A percentile compares a stretch with the other conserved stretches of the same genome.
phyloP scores from a whole-genome alignment of 2,113 vertebrate species.

The Solea solea region DNA sequence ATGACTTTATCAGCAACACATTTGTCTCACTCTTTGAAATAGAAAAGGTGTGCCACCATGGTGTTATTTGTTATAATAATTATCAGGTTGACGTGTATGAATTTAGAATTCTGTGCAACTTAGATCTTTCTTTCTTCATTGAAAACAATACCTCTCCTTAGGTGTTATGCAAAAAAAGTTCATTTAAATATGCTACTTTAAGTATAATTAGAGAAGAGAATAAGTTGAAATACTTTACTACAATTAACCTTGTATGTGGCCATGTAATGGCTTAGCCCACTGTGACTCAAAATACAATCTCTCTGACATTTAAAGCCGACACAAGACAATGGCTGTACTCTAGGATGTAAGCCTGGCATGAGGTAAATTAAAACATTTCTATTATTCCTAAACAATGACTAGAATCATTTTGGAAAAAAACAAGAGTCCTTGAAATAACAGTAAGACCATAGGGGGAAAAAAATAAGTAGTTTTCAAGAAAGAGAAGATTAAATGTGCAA shows the following conservation, averaged over 20 bases:
- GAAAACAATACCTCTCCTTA: constrained; percentile 71
- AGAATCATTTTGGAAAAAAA: constrained; percentile 65
- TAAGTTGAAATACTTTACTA: constrained; percentile 78
- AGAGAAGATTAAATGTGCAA: constrained; percentile 63
- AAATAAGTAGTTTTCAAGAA: constrained; percentile 35
- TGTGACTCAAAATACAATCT: constrained; percentile 83
- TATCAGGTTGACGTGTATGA: constrained; percentile 52
- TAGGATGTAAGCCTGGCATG: constrained; percentile 76
- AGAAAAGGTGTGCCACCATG: constrained; percentile 54
- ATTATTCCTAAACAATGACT: constrained; percentile 76
- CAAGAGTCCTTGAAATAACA: constrained; percentile 69
- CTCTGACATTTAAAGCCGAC: constrained; percentile 82
- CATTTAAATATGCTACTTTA: constrained; percentile 76
- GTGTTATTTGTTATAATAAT: constrained; percentile 68
- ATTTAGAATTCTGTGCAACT: constrained; percentile 58
- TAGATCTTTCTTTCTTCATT: constrained; percentile 43
- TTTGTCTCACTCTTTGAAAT: constrained; percentile 60
- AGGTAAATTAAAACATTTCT: constrained; percentile 82
- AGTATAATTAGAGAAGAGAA: constrained; percentile 78
- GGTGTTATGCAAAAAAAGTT: constrained; percentile 76
- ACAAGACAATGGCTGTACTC: constrained; percentile 76
- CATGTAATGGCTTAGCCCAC: constrained; percentile 83
- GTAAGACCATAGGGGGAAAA: constrained; percentile 50
- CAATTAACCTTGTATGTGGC: constrained; percentile 86
- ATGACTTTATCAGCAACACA: constrained; percentile 57